Base-by-base conservation (phyloP, 2,797 vertebrate genomes). In the Nothura maculosa region DNA sequence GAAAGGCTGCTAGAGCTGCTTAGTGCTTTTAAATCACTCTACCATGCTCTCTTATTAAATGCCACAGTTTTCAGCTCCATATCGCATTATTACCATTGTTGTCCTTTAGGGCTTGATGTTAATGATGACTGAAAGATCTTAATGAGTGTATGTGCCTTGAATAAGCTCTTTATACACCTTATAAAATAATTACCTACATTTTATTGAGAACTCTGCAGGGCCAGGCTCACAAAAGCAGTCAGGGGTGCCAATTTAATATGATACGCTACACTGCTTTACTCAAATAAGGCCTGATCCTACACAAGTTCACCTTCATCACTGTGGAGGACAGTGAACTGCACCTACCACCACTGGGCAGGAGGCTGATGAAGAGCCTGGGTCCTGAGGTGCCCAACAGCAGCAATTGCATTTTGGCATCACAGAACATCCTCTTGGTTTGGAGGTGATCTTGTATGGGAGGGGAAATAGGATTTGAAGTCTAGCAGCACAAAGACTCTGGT, bases 81-180 rank as follows among this genome's bases (percentile, higher is more conserved):
- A 52, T 45, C 0, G 3, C 74, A 89, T 81, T 95, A 87, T 84
- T 94, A 76, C 85, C 60, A 86, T 64, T 95, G 96, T 57, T 94
- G 93, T 95, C 82, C 89, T 95, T 96, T 89, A 89, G 85, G 85
- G 70, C 74, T 42, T 94, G 92, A 89, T 87, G 94, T 62, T 96
- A 95, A 94, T 87, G 92, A 79, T 0, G 5, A 92, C 92, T 92
- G 94, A 94, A 95, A 81, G 73, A 89, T 40, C 87, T 89, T 93
- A 96, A 95, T 86, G 89, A 96, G 87, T 89, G 70, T 77, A 40
- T 40, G 85, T 93, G 89, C 82, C 95, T 91, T 68, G 85, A 87
- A 94, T 92, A 93, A 94, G 85, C 63, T 95, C 89, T 84, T 94
- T 68, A 81, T 54, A 80, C 66, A 90, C 82, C 87, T 95, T 92